A percentile compares a stretch with the other conserved stretches of the same genome.
These are phyloP conservation scores for Phymatocera aterrima DNA, from an alignment of 2,888 invertebrate genomes.

Conservation along the genomic window DNA sequence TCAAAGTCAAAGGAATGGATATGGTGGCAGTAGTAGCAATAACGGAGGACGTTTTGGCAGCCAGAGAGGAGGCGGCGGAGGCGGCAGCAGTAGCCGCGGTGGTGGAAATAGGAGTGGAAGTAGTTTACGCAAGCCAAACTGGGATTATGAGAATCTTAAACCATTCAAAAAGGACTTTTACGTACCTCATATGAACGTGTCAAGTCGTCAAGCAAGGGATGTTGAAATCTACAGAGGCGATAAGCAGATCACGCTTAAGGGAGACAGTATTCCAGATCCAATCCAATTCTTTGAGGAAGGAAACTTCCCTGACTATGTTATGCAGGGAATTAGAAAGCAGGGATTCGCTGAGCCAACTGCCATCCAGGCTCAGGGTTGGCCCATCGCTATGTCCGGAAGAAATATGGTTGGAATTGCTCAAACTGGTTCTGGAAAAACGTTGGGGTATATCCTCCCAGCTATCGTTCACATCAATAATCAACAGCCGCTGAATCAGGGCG, in stretches of 20 bases:
- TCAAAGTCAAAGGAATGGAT: slow-evolving; percentile 47
- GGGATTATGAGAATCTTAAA: slow-evolving; percentile 78
- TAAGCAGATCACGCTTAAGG: slow-evolving; percentile 86
- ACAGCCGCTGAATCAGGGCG: slow-evolving; percentile 84
- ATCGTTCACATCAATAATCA: slow-evolving; percentile 92
- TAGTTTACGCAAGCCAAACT: slow-evolving; percentile 77
- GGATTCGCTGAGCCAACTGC: slow-evolving; percentile 87
- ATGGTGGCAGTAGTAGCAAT: slow-evolving; percentile 65
- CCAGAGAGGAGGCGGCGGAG: slow-evolving; percentile 45
- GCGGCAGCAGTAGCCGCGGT: slow-evolving; percentile 49
- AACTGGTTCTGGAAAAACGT: slow-evolving; percentile 89
- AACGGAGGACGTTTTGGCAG: slow-evolving; percentile 62
- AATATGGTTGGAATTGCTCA: slow-evolving; percentile 92
- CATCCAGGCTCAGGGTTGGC: slow-evolving; percentile 92
- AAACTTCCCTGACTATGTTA: slow-evolving; percentile 86
- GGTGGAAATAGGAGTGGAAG: slow-evolving; percentile 70
- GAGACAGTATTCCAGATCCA: slow-evolving; percentile 84
- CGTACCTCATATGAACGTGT: slow-evolving; percentile 82
- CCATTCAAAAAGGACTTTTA: slow-evolving; percentile 91
- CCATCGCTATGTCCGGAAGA: slow-evolving; percentile 88
- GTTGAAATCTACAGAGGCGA: slow-evolving; percentile 82
- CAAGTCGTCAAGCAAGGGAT: slow-evolving; percentile 81
- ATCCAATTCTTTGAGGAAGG: slow-evolving; percentile 88
- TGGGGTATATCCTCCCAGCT: slow-evolving; percentile 88
- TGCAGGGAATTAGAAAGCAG: slow-evolving; percentile 79